Conservation (phyloP, 2,888 invertebrate species). For the Heliconius cydno region DNA sequence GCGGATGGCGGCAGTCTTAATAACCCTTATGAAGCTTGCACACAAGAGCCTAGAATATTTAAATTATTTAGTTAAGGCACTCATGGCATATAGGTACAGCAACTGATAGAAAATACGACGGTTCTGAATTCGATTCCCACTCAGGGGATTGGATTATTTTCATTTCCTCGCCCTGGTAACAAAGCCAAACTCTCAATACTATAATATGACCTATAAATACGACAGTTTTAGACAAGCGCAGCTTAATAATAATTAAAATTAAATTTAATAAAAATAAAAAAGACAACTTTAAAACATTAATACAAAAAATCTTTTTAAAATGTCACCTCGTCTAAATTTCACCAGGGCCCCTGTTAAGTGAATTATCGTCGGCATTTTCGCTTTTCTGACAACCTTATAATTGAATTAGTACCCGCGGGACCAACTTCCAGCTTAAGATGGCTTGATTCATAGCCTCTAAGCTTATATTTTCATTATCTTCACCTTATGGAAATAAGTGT, state of each 20-base stretch:
- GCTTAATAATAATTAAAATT: too few species aligned
- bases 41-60: conserved; percentile 3
- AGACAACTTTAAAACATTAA: not conserved
- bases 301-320: conserved; percentile 11
- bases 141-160: not conserved
- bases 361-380: conserved; percentile 28
- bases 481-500: conserved; percentile 28
- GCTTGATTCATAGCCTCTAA: conserved; percentile 26
- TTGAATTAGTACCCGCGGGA: conserved; percentile 33
- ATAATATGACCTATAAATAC: too few species aligned
- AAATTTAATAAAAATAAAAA: too few species aligned
- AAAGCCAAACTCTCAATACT: not conserved
- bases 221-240: too few species aligned
- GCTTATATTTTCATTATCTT: conserved; percentile 30
- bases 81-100: not conserved
- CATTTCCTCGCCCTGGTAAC: not conserved
- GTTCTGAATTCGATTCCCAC: not conserved
- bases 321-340: conserved; percentile 16
- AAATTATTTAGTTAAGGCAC: not conserved
- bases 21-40: conserved; percentile 2
- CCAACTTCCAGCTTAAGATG: conserved; percentile 21
- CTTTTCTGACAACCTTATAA: conserved; percentile 25
- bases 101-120: not conserved
- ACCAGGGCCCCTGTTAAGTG: conserved; percentile 18
- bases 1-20: conserved; percentile 20